Base-by-base conservation (phyloP, 2,888 invertebrate species). In the Lasioglossum oenotherae region DNA sequence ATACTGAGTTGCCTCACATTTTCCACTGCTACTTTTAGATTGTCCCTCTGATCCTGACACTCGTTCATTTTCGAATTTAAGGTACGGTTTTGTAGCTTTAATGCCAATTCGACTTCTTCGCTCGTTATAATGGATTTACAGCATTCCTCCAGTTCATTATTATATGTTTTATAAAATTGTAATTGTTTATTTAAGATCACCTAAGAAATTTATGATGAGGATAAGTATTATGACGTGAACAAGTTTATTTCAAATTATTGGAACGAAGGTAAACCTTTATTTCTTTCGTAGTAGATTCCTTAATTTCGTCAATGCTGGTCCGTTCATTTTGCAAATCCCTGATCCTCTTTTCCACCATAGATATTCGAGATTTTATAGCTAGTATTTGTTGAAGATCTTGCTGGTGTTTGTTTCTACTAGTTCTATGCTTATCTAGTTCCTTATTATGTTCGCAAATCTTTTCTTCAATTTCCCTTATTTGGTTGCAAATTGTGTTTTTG, bases 1-100 rank as follows among this genome's bases (percentile, higher is more conserved):
- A 92, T 92, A 57, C 93, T 94, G 2, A 95, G 90, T 38, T 89
- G 79, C n/a, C 93, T 94, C 60, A 94, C 93, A 2, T 90, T 92
- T 57, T 91, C 92, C 90, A 95, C 95, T 0, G 95, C 94, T 12
- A 88, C 90, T n/a, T 88, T 78, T 35, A 93, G 92, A 71, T 93
- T 86, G 0, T 93, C 92, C 73, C 91, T 93, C 4, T 90, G 44
- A 19, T 89, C 87, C 4, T 89, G 92, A 53, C 91, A 93, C 84
- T 93, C 94, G 82, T 94, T 95, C 85, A 95, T 94, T 78, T 95
- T 92, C 16, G 31, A 31, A 4, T 83, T 81, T 10, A 92, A 89
- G 23, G 81, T 84, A 74, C 84, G 80, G 80, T 91, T 91, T 14
- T 88, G 74, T 49, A 92, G 78, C 78, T 92, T 90, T 35, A 93